Percentiles rank a stretch among this genome's conserved stretches.
Evolutionary conservation across 2,113 vertebrate species (phyloP).

Genomic region (Dascyllus trimaculatus): DNA sequence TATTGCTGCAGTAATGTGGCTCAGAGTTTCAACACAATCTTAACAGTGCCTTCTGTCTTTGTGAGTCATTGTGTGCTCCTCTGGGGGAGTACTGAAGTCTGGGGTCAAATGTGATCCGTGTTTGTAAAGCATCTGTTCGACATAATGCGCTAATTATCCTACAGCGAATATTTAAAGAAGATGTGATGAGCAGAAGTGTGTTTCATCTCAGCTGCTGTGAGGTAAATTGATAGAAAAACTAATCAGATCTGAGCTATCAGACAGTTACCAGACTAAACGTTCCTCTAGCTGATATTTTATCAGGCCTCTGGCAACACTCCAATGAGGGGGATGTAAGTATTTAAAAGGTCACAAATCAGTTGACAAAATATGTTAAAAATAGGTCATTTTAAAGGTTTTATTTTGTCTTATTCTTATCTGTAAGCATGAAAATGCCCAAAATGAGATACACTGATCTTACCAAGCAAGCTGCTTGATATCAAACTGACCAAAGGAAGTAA

Average conservation of each 20-base stretch:
- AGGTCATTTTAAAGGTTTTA: no score
- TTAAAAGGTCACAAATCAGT: slow-evolving; percentile 59
- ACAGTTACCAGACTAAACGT: background rate
- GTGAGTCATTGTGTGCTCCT: slow-evolving; percentile 62
- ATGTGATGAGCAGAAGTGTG: background rate
- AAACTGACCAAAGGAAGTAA: no score
- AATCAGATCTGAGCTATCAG: no score
- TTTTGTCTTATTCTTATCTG: no score
- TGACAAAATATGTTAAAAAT: background rate
- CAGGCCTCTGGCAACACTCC: background rate
- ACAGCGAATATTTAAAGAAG: background rate
- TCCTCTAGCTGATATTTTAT: background rate
- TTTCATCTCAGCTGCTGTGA: slow-evolving; percentile 1
- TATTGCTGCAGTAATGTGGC: slow-evolving; percentile 17
- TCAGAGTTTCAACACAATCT: slow-evolving; percentile 50
- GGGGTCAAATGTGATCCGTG: slow-evolving; percentile 33
- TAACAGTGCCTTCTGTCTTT: slow-evolving; percentile 27
- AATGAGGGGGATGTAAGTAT: slow-evolving; percentile 19
- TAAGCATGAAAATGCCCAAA: no score
- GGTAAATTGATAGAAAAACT: background rate
- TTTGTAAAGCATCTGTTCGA: background rate
- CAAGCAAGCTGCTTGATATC: no score
- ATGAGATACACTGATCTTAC: no score
- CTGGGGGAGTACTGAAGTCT: slow-evolving; percentile 55
- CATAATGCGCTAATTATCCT: background rate